Percentiles rank a stretch among this genome's conserved stretches.
Evolutionary conservation across 1,140 invertebrate genomes (phyloP).

Genomic region (Chironomus tepperi): DNA sequence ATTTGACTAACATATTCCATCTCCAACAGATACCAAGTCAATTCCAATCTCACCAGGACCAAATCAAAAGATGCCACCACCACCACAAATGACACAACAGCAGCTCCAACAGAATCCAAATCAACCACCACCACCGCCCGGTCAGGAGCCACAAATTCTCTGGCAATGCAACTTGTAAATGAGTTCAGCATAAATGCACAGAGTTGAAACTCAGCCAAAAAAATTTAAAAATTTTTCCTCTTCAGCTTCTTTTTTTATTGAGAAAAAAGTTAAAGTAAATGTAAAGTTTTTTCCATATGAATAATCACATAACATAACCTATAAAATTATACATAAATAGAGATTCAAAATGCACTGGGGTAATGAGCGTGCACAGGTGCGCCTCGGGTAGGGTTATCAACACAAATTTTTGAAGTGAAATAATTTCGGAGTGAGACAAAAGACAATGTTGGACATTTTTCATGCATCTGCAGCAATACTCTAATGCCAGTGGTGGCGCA

Average conservation of each 20-base stretch:
- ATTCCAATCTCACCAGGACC: conserved; percentile 34
- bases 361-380: too few relatives aligned
- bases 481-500: too few relatives aligned
- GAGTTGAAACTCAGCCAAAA: not conserved
- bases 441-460: too few relatives aligned
- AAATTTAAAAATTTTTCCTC: not conserved
- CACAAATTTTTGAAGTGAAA: too few relatives aligned
- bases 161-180: conserved; percentile 90
- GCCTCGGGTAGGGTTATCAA: too few relatives aligned
- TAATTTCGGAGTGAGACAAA: too few relatives aligned
- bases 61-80: conserved; percentile 18
- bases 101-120: conserved; percentile 53
- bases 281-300: conserved; percentile 7
- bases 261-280: not conserved
- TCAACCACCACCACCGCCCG: conserved; percentile 50
- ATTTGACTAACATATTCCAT: not conserved
- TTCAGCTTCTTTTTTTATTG: not conserved
- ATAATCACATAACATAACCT: not conserved
- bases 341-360: too few relatives aligned
- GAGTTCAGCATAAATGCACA: not conserved
- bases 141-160: conserved; percentile 90
- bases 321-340: not conserved
- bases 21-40: conserved; percentile 76
- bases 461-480: too few relatives aligned
- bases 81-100: conserved; percentile 44